A percentile compares a stretch with the other conserved stretches of the same genome.
Conservation (phyloP, 92 coral and sea anemone species). For the Epizoanthus illoricatus region DNA sequence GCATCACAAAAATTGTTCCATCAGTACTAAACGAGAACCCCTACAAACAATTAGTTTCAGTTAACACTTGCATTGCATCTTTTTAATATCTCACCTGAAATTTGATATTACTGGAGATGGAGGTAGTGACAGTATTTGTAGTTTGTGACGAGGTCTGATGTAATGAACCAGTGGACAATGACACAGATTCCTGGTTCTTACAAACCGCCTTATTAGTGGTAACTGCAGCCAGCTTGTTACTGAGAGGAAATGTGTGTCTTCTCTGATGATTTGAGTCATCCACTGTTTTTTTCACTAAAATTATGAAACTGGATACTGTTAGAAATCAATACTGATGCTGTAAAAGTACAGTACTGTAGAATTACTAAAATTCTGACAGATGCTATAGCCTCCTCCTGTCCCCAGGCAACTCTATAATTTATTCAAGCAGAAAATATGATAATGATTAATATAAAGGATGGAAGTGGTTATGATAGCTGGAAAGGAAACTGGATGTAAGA, state of each 20-base stretch:
- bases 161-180: conserved; percentile 24
- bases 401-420: no score
- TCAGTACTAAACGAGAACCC: no score
- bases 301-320: not conserved
- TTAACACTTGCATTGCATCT: no score
- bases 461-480: no score
- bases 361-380: no score
- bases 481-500: no score
- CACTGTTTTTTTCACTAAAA: not conserved
- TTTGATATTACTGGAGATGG: not conserved
- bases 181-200: conserved; percentile 9
- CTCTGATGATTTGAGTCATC: conserved; percentile 13
- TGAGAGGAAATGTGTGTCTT: conserved; percentile 35
- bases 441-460: no score
- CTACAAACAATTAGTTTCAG: no score
- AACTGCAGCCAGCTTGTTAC: conserved; percentile 30
- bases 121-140: conserved; percentile 7
- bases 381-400: no score
- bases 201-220: not conserved
- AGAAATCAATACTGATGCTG: no score
- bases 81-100: conserved; percentile 15
- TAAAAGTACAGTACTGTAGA: no score
- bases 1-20: not conserved
- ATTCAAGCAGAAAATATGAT: no score
- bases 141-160: conserved; percentile 23